Percentiles rank a stretch among this genome's conserved stretches.
Evolutionary conservation across 2,797 vertebrate species (phyloP).

Genomic region (Anguilla pacifica): DNA sequence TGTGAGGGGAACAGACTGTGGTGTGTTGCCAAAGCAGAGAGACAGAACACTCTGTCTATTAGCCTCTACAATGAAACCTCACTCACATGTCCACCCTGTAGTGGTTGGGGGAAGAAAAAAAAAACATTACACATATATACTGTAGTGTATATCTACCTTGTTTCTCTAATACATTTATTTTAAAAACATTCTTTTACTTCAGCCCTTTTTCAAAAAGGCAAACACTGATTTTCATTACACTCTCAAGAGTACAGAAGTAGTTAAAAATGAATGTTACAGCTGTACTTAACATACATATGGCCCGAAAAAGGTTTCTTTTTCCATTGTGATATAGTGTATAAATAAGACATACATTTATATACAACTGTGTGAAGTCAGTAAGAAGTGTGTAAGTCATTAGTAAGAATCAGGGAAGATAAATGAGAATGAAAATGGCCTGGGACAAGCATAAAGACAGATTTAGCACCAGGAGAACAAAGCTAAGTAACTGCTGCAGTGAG

Average conservation of each 20-base stretch:
- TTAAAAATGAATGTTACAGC: slow-evolving; percentile 51
- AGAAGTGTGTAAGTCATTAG: not conserved
- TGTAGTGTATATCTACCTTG: slow-evolving; percentile 50
- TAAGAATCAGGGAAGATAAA: not conserved
- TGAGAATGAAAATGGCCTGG: slow-evolving; percentile 49
- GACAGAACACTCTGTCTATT: not conserved
- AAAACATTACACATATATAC: slow-evolving; percentile 60
- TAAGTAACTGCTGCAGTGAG: slow-evolving; percentile 40
- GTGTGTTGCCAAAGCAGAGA: not conserved
- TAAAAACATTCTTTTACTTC: slow-evolving; percentile 76
- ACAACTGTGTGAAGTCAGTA: slow-evolving; percentile 48
- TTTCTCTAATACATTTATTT: slow-evolving; percentile 65
- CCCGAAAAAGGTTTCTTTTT: slow-evolving; percentile 55
- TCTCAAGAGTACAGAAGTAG: slow-evolving; percentile 34
- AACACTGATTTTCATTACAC: slow-evolving; percentile 54
- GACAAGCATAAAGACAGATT: slow-evolving; percentile 53
- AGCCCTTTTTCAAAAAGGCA: slow-evolving; percentile 73
- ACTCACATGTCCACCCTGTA: slow-evolving; percentile 19
- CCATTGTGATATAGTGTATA: slow-evolving; percentile 55
- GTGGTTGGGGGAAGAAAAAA: slow-evolving; percentile 41
- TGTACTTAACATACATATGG: slow-evolving; percentile 59
- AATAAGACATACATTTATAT: slow-evolving; percentile 67
- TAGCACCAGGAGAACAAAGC: slow-evolving; percentile 44
- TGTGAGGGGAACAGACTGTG: not conserved
- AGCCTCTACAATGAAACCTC: slow-evolving; percentile 11